phyloP scores from a whole-genome alignment of 2,888 invertebrate species.

The Acronicta leporina region DNA sequence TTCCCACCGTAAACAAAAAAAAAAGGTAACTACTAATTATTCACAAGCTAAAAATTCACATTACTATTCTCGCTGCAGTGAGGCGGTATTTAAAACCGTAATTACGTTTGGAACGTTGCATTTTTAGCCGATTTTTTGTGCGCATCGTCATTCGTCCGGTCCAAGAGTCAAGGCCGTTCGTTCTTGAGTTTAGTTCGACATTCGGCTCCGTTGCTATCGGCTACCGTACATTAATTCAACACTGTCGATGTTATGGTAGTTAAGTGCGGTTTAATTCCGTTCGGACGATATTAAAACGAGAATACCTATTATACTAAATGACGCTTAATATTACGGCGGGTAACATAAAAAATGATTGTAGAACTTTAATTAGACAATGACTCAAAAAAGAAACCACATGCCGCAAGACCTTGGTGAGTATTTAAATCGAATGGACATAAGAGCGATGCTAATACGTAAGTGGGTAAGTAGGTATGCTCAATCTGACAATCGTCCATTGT shows the following conservation, averaged over 20 bases:
- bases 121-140: constrained; percentile 56
- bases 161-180: constrained; percentile 73
- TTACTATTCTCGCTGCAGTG: constrained; percentile 2
- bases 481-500: too few species aligned
- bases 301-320: constrained; percentile 43
- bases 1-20: too few species aligned
- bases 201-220: constrained; percentile 60
- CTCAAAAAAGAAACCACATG: neutral
- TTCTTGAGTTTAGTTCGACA: constrained; percentile 39
- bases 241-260: constrained; percentile 54
- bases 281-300: constrained; percentile 50
- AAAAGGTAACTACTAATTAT: too few species aligned
- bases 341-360: constrained; percentile 2
- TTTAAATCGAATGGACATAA: neutral
- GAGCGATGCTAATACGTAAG: too few species aligned
- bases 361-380: neutral
- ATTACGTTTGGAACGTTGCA: constrained; percentile 47
- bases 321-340: constrained; percentile 34
- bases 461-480: too few species aligned
- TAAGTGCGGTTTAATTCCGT: constrained; percentile 56
- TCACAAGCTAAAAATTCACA: neutral
- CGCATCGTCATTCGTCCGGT: constrained; percentile 49
- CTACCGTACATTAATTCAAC: constrained; percentile 57
- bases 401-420: neutral
- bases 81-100: constrained; percentile 14